Evolutionary conservation across 2,113 vertebrate genomes (phyloP).

Genomic region (Chiloscyllium plagiosum): DNA sequence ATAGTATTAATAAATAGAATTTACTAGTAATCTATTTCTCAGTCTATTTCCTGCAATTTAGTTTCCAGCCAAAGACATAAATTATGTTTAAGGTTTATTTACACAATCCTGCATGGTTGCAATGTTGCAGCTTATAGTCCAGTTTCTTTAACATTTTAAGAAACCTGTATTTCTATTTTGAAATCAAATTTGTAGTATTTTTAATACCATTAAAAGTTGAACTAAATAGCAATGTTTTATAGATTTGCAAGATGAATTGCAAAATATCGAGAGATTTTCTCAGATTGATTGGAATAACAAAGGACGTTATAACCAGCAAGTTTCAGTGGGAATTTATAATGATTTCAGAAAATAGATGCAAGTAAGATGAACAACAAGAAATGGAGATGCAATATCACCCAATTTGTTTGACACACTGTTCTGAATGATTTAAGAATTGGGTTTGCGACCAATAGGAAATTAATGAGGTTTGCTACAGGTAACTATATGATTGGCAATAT

Average conservation of each 20-base stretch:
- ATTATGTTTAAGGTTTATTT: neutral
- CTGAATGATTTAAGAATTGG: neutral
- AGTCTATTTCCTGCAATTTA: neutral
- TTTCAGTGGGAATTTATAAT: neutral
- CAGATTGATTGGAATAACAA: neutral
- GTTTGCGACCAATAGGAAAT: neutral
- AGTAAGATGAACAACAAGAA: neutral
- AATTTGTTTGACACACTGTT: neutral
- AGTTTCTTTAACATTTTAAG: neutral
- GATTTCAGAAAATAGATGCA: neutral
- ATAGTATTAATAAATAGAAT: neutral
- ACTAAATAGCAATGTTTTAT: neutral
- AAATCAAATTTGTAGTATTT: neutral
- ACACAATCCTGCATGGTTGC: neutral
- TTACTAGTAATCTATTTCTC: neutral
- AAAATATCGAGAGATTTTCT: neutral
- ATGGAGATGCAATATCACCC: neutral
- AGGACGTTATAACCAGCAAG: neutral
- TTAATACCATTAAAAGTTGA: neutral
- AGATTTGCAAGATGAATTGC: neutral
- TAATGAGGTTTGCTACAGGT: neutral
- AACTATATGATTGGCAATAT: neutral
- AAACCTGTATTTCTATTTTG: neutral
- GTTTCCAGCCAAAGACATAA: neutral
- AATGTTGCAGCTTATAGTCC: neutral